Evolutionary conservation across 64 coral and sea anemone genomes (phyloP).

Genomic region (Dendronephthya gigantea): DNA sequence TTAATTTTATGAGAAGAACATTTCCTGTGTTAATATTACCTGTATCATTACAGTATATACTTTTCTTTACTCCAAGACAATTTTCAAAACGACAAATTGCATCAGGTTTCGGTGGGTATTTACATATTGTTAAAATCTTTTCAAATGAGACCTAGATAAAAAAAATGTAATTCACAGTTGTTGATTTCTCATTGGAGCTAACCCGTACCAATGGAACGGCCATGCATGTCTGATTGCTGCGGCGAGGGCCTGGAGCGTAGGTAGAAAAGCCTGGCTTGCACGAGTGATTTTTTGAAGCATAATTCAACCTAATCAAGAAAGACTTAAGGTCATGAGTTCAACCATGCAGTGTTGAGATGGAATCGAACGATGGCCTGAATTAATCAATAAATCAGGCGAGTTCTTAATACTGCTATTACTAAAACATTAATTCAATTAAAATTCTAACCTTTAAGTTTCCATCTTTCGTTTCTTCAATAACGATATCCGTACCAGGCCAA

Average conservation of each 20-base stretch:
- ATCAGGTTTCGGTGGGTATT: slow-evolving; percentile 7
- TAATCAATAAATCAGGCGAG: background rate
- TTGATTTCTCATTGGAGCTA: no score
- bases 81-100: slow-evolving; percentile 1
- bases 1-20: no score
- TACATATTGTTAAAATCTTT: background rate
- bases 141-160: background rate
- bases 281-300: no score
- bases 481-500: slow-evolving; percentile 3
- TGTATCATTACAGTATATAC: slow-evolving; percentile 4
- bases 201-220: background rate
- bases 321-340: no score
- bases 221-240: no score
- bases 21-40: no score
- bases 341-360: no score
- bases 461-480: background rate
- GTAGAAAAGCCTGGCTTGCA: no score
- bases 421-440: background rate
- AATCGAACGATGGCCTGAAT: no score
- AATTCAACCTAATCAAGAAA: no score
- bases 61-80: background rate
- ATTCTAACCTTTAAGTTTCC: background rate
- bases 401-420: background rate
- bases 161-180: background rate
- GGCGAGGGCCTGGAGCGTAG: no score